Evolutionary conservation across 2,888 invertebrate genomes (phyloP), one percentile per base, ranked within the genome.

Genomic region (Brenthis ino): DNA sequence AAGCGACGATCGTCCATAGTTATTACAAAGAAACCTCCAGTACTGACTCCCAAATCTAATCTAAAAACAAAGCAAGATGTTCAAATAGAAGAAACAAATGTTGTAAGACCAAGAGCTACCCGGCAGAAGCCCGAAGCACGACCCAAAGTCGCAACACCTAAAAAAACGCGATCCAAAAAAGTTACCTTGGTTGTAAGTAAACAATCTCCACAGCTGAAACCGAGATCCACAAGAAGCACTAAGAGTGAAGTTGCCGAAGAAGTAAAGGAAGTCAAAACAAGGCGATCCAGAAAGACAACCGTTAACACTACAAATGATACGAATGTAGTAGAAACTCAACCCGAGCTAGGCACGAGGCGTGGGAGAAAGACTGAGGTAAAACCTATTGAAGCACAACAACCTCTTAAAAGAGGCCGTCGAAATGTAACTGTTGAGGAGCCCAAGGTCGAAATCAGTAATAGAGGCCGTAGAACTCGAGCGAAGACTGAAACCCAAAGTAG

Each of bases 11-110:
- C 77, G 0, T 81, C 84, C 2, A 69, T 88, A 16, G 82, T 86
- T 13, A 79, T 88, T 5, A 67, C 79, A 1, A 87, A 88, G 65
- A 88, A 84, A 72, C 64, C 81, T 0, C 87, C 87, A 0, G 75
- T 76, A 11, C 75, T 83, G 74, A 81, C 77, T n/a, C 84, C 84
- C 0, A 70, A 76, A 57, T 68, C 74, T 0, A 57, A 66, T 11
- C 3, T 28, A 6, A 64, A 72, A 33, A 16, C 28, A 11, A 24
- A 76, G 70, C 57, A 68, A 70, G 66, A 0, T 68, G 72, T 65
- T 16, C 70, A 69, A 50, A 57, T 69, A 43, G 60, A 64, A n/a
- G 68, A 74, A 64, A 64, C 37, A 1, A 77, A 68, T 67, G 74
- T 79, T 6, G 80, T 75, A 48, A 79, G 72, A 74, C 75, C 76